These are phyloP conservation scores for Gasterosteus nipponicus DNA, from an alignment of 2,113 vertebrate genomes.

Conservation along the genomic window DNA sequence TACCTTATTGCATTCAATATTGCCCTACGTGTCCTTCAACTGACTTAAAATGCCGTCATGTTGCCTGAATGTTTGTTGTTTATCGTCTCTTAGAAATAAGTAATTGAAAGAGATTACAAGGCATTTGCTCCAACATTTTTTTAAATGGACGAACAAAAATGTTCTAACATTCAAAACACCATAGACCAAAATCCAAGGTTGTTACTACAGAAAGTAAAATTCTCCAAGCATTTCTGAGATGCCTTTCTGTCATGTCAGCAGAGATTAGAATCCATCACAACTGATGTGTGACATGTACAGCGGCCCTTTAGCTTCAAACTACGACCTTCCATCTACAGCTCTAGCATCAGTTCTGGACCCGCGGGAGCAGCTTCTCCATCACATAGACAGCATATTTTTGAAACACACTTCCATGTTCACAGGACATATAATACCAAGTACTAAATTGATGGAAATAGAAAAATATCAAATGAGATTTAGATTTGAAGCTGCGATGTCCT, in stretches of 20 bases:
- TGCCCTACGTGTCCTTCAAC: not conserved
- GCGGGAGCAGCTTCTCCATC: not conserved
- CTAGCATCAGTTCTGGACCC: not conserved
- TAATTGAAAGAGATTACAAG: not conserved
- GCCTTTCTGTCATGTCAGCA: not conserved
- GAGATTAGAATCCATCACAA: not conserved
- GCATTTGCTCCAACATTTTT: conserved; percentile 1
- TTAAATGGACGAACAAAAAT: not conserved
- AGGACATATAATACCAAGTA: not conserved
- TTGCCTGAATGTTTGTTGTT: not conserved
- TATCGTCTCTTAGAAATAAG: not conserved
- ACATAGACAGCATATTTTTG: not conserved
- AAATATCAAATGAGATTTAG: not conserved
- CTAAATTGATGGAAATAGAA: not conserved
- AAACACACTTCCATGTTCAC: not conserved
- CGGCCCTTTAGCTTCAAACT: not conserved
- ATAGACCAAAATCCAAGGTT: not conserved
- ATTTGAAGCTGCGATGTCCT: not conserved
- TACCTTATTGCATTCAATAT: not conserved
- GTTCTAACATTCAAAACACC: not conserved
- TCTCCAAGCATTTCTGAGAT: not conserved
- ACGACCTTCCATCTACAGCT: not conserved
- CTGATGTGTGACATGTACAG: not conserved
- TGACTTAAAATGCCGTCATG: not conserved
- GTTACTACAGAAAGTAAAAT: not conserved